Percentiles rank a stretch among this genome's conserved stretches.
phyloP scores from a whole-genome alignment of 2,113 vertebrate genomes.

The Heterocephalus glaber region DNA sequence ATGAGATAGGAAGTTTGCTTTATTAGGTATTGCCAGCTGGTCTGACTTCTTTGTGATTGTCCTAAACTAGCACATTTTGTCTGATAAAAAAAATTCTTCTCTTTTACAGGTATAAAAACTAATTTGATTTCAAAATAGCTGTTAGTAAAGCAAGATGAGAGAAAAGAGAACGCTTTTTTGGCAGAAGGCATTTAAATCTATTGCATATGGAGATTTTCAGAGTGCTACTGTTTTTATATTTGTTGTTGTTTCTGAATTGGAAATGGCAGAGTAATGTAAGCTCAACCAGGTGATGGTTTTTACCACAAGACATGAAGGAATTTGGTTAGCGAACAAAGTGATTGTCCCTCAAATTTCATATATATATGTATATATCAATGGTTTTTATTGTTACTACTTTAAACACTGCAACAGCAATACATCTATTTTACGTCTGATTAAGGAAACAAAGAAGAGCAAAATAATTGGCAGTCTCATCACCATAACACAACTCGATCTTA shows the following conservation, averaged over 20 bases:
- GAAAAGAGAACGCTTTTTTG: constrained; percentile 72
- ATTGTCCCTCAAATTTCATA: neutral
- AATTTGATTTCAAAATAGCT: constrained; percentile 83
- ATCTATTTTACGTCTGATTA: neutral
- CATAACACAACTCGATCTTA: neutral
- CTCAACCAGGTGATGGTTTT: constrained; percentile 73
- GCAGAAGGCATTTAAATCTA: constrained; percentile 79
- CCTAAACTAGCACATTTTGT: constrained; percentile 77
- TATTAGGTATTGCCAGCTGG: constrained; percentile 78
- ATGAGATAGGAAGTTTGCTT: constrained; percentile 74
- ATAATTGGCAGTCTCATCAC: neutral
- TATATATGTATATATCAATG: neutral
- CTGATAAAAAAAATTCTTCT: constrained; percentile 80
- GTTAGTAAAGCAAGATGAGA: constrained; percentile 81
- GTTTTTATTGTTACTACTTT: neutral
- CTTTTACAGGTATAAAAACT: constrained; percentile 82
- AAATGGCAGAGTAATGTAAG: constrained; percentile 78
- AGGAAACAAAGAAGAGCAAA: neutral
- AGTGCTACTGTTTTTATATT: neutral
- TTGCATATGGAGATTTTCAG: constrained; percentile 83
- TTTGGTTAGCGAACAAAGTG: constrained; percentile 38
- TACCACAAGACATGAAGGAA: constrained; percentile 54
- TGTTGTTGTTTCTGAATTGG: constrained; percentile 72
- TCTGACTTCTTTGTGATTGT: constrained; percentile 78
- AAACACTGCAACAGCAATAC: neutral